Conservation (phyloP, 1,140 invertebrate genomes). For the Bathynomus jamesi region DNA sequence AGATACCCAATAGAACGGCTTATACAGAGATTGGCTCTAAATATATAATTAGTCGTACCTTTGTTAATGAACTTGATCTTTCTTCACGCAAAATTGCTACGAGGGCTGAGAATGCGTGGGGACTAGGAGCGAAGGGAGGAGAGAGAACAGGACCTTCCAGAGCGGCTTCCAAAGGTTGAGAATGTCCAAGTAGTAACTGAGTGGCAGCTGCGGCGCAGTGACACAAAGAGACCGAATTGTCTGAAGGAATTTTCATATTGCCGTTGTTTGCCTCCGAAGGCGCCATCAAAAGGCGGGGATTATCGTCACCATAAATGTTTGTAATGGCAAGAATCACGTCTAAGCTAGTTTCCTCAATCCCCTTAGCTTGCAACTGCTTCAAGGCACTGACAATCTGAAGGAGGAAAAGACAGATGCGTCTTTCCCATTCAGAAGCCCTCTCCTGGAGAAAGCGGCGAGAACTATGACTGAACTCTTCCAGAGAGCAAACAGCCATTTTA, state of each 20-base stretch:
- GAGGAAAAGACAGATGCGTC: constrained; percentile 59
- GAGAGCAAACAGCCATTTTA: constrained; percentile 42
- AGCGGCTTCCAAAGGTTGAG: constrained; percentile 21
- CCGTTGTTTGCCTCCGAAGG: constrained; percentile 47
- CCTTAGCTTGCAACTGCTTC: constrained; percentile 72
- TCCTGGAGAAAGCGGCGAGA: constrained; percentile 58
- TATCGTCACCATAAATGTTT: constrained; percentile 52
- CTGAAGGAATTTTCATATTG: constrained; percentile 61
- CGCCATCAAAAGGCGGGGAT: constrained; percentile 12
- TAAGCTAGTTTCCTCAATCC: constrained; percentile 64
- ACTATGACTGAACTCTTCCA: constrained; percentile 47
- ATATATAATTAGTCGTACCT: too few species aligned
- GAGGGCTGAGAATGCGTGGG: constrained; percentile 34
- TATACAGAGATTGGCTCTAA: too few species aligned
- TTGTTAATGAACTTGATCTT: constrained; percentile 39
- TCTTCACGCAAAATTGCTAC: constrained; percentile 38
- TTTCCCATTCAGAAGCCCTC: constrained; percentile 41
- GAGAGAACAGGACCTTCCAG: constrained; percentile 20
- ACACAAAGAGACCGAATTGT: constrained; percentile 63
- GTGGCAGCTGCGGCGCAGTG: constrained; percentile 64
- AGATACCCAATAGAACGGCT: too few species aligned
- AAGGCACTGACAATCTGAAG: constrained; percentile 69
- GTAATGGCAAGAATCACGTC: constrained; percentile 58
- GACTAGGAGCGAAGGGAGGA: constrained; percentile 26
- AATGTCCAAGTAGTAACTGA: constrained; percentile 54